These are phyloP conservation scores for Oceanites oceanicus DNA, from an alignment of 2,113 vertebrate species.

Conservation along the genomic window DNA sequence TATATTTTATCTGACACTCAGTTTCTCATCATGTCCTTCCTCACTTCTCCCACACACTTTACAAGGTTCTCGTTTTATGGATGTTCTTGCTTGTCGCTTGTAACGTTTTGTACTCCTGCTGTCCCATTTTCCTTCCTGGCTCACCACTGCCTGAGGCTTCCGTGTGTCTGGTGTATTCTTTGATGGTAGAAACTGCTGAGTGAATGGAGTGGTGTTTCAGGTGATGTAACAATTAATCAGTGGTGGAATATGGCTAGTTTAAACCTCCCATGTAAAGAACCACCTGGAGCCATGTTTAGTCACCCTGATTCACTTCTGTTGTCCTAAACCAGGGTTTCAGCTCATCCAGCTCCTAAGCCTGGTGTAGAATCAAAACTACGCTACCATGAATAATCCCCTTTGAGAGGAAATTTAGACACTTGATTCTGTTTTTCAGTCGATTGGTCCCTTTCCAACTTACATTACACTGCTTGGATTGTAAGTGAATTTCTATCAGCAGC, in stretches of 20 bases:
- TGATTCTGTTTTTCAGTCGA: not conserved
- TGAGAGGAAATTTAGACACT: not conserved
- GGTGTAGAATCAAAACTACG: not conserved
- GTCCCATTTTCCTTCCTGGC: not conserved
- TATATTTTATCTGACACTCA: not conserved
- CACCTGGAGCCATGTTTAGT: not conserved
- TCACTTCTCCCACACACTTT: not conserved
- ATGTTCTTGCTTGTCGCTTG: not conserved
- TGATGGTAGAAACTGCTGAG: not conserved
- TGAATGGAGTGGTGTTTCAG: not conserved
- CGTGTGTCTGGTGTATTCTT: not conserved
- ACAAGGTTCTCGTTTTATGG: not conserved
- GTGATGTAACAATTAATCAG: not conserved
- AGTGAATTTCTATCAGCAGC: conserved; percentile 10
- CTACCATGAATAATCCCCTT: not conserved
- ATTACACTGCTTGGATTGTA: conserved; percentile 5
- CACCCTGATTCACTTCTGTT: not conserved
- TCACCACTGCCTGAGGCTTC: not conserved
- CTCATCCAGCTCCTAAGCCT: not conserved
- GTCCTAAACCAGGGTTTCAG: not conserved
- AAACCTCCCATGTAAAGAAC: not conserved
- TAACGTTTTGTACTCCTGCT: not conserved
- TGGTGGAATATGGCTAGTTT: not conserved
- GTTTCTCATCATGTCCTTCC: not conserved
- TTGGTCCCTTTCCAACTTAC: not conserved